Evolutionary conservation across 2,113 vertebrate species (phyloP).

Genomic region (Chelonoidis abingdonii): DNA sequence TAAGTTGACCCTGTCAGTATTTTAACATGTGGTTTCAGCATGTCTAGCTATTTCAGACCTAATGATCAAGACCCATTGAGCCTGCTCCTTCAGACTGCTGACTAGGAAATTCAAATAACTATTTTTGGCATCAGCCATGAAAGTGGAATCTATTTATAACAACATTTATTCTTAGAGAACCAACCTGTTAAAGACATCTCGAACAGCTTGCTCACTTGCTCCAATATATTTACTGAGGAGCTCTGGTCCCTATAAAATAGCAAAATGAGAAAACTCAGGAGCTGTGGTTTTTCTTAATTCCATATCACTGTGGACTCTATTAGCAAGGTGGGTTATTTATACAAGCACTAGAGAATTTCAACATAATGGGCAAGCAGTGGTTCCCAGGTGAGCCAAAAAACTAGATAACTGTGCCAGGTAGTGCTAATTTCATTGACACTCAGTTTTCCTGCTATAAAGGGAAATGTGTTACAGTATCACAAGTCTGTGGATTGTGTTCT

Average conservation of each 20-base stretch:
- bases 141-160: neutral
- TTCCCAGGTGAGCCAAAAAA: neutral
- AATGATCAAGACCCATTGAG: neutral
- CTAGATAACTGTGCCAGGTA: neutral
- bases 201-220: slow-evolving; percentile 95
- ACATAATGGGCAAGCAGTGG: neutral
- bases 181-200: slow-evolving; percentile 93
- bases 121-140: neutral
- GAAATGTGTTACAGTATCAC: neutral
- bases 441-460: neutral
- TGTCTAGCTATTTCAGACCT: neutral
- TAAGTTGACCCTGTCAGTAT: neutral
- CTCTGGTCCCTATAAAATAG: slow-evolving; percentile 89
- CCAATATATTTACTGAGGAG: slow-evolving; percentile 99
- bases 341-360: neutral
- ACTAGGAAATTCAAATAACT: neutral
- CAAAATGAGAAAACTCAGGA: neutral
- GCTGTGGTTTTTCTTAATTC: neutral
- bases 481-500: neutral
- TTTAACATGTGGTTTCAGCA: neutral
- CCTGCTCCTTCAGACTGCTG: neutral
- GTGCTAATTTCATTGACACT: neutral
- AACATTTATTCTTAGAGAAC: slow-evolving; percentile 31
- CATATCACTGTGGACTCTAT: neutral
- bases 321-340: neutral